Base-by-base conservation (phyloP, 2,113 vertebrate genomes). In the Dicerorhinus sumatrensis region DNA sequence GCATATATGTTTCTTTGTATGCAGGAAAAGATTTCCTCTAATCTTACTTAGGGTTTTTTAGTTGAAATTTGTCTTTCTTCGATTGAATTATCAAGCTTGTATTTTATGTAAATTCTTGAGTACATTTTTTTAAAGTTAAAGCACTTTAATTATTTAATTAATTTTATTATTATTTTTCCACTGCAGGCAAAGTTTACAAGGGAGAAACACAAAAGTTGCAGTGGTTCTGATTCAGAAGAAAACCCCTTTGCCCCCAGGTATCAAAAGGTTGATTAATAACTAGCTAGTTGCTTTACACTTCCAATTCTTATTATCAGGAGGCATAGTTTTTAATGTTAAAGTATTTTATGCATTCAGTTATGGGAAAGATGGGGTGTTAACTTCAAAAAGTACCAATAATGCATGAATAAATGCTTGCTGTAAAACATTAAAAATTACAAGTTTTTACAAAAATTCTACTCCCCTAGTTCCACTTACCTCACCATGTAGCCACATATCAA, bases 201-300 rank as follows among this genome's bases (percentile, higher is more conserved):
- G 99, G 96, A 99, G 99, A 98, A 99, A 99, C 98, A 99, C 99
- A 4, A 99, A 99, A 98, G 99, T 99, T 5, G 99, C 99, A 31
- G 99, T 99, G 73, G 99, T 99, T 98, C 98, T 99, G 97, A 99
- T 99, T 98, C 99, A 99, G 96, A 99, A 99, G 99, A 99, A 99
- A 98, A 99, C 99, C 0, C 99, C 99, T 0, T 98, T 99, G 48
- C 99, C 99, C 51, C 99, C 99, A 99, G 99, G 99, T 99, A 98
- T 77, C n/a, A 65, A 20, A 94, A 95, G 23, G 20, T 11, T 93
- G 51, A 72, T 81, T 46, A 93, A 48, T 39, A 73, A 93, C 10
- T 18, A 46, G 25, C 73, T 89, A 80, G 33, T 95, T 87, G 17
- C n/a, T 60, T 90, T 96, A 77, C 54, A 42, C 11, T 16, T 77